Evolutionary conservation across 2,797 vertebrate genomes (phyloP).

Genomic region (Otolemur crassicaudatus): DNA sequence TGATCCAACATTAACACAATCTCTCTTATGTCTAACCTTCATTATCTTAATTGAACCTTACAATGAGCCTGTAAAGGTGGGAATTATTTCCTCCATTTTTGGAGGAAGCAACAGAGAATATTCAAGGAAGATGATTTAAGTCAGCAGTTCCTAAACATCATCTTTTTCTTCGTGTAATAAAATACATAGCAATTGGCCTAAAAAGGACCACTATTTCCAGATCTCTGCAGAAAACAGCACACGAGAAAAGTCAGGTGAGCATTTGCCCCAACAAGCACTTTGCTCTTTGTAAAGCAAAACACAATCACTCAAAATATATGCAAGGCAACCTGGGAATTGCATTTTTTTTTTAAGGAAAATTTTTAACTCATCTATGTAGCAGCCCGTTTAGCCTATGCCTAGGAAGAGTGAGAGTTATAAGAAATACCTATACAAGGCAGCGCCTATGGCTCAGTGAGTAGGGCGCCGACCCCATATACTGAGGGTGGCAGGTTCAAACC

Average conservation of each 20-base stretch:
- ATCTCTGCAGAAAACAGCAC: not conserved
- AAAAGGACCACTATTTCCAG: conserved; percentile 9
- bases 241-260: not conserved
- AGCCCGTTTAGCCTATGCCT: too few relatives aligned
- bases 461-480: too few relatives aligned
- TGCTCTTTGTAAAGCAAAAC: conserved; percentile 11
- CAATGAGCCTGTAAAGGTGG: not conserved
- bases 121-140: conserved; percentile 51
- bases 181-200: not conserved
- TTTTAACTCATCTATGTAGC: not conserved
- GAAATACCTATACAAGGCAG: too few relatives aligned
- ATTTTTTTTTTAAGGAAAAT: not conserved
- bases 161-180: not conserved
- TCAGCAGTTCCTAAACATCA: not conserved
- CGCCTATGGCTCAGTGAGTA: too few relatives aligned
- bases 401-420: too few relatives aligned
- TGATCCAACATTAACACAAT: conserved; percentile 11
- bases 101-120: not conserved
- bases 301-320: not conserved
- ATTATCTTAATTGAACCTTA: conserved; percentile 27
- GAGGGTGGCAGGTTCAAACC: too few relatives aligned
- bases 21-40: conserved; percentile 8
- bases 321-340: not conserved
- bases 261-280: not conserved
- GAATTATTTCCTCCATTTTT: conserved; percentile 32